Conservation (phyloP, 2,113 vertebrate genomes). For the Agapornis roseicollis region DNA sequence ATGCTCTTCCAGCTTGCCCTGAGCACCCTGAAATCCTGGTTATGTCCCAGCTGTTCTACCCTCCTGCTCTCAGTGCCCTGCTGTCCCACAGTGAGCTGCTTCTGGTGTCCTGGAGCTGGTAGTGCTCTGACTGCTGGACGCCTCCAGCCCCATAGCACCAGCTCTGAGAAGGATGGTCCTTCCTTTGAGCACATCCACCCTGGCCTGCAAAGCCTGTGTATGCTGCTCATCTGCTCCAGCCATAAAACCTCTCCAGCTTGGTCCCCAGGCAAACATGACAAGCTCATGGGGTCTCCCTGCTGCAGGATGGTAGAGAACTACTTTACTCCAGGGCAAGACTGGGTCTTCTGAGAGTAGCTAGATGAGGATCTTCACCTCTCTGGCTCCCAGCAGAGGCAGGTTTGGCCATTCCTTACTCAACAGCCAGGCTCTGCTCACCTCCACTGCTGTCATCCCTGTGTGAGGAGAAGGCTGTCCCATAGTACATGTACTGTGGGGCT, state of each 20-base stretch:
- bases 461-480: not conserved
- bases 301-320: not conserved
- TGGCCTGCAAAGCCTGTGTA: not conserved
- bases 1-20: not conserved
- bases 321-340: not conserved
- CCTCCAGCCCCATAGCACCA: not conserved
- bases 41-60: not conserved
- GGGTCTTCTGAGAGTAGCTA: not conserved
- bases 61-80: not conserved
- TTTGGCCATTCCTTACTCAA: not conserved
- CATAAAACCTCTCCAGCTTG: not conserved
- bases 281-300: not conserved
- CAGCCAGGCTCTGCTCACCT: not conserved
- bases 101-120: not conserved
- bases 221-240: not conserved
- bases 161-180: not conserved
- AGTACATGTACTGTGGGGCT: accelerated
- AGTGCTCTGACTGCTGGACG: not conserved
- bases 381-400: not conserved
- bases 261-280: not conserved
- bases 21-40: not conserved
- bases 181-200: not conserved
- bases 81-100: not conserved
- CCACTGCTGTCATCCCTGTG: accelerated
- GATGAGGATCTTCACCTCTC: not conserved